A percentile compares a stretch with the other conserved stretches of the same genome.
Evolutionary conservation across 1,140 invertebrate species (phyloP).

Genomic region (Bombus haemorrhoidalis): DNA sequence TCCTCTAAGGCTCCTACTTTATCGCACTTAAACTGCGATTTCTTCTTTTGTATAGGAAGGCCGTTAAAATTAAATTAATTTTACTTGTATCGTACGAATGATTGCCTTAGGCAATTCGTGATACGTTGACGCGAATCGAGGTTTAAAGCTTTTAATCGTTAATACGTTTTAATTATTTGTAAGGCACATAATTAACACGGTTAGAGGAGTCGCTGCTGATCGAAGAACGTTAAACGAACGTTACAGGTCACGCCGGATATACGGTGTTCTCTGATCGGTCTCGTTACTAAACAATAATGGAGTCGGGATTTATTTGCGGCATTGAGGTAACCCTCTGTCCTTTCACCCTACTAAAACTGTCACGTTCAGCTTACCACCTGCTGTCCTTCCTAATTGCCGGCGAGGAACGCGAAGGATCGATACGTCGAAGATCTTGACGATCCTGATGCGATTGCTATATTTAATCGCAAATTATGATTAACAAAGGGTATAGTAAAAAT

Average conservation of each 20-base stretch:
- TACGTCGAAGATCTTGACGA: slow-evolving; percentile 42
- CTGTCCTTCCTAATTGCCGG: slow-evolving; percentile 70
- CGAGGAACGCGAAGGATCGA: slow-evolving; percentile 48
- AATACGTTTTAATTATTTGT: background rate
- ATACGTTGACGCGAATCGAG: no score
- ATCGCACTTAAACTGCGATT: background rate
- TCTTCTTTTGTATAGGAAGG: background rate
- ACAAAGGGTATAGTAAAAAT: no score
- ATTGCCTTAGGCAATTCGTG: background rate
- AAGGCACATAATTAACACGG: background rate
- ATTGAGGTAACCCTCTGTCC: slow-evolving; percentile 68
- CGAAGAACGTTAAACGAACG: background rate
- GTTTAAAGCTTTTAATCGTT: background rate
- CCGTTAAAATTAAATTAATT: background rate
- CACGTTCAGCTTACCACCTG: slow-evolving; percentile 73
- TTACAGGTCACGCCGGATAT: background rate
- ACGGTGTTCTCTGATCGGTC: background rate
- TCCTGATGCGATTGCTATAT: background rate
- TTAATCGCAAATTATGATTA: no score
- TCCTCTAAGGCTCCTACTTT: fast-evolving
- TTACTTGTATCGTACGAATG: background rate
- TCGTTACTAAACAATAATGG: slow-evolving; percentile 64
- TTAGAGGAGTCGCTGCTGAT: background rate
- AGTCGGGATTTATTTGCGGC: slow-evolving; percentile 72
- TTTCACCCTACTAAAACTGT: slow-evolving; percentile 72